Base-by-base conservation (phyloP, 1,140 invertebrate genomes). In the Pogonomyrmex californicus region DNA sequence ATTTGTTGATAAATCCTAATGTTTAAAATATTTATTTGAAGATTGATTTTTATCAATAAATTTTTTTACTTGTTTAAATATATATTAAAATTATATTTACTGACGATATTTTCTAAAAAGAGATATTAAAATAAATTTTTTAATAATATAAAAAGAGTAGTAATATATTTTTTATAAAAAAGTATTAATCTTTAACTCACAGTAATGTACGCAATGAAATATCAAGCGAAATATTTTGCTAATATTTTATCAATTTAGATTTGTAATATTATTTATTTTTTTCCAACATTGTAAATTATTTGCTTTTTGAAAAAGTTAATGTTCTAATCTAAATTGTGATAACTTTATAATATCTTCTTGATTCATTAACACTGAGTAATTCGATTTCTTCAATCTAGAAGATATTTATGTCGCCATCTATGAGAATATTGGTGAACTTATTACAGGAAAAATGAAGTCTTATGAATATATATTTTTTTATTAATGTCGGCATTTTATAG, bases 381-480 rank as follows among this genome's bases (percentile, higher is more conserved):
- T 17, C 41, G 38, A 4, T 62, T 30, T 63, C 44, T 79, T 23
- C 17, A 51, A 51, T 49, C 9, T 14, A 7, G 12, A 49, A 66
- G 62, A 79, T 51, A 68, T 17, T 23, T 14, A 9, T 12, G 56
- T 63, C 33, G 77, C 77, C 77, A 79, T 79, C 77, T 79, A 41
- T 66, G 44, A 51, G 14, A 38, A 51, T 51, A 38, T 17, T 9
- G 30, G 7, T 7, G 5, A 79, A 79, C 47, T 79, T 66, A 17
- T 1, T 68, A 0, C 3, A 23, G 54, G n/a, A 66, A 38, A 38
- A 63, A 38, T 65, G 0, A 38, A 68, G 2, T 12, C 6, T 38
- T 23, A 10, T 36, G n/a, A 36, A n/a, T 4, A 63, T 33, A 12
- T 47, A 33, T 62, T 17, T 36, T 47, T 47, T 60, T n/a, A 73